phyloP scores from a whole-genome alignment of 1,140 invertebrate genomes.

The Episyrphus balteatus region DNA sequence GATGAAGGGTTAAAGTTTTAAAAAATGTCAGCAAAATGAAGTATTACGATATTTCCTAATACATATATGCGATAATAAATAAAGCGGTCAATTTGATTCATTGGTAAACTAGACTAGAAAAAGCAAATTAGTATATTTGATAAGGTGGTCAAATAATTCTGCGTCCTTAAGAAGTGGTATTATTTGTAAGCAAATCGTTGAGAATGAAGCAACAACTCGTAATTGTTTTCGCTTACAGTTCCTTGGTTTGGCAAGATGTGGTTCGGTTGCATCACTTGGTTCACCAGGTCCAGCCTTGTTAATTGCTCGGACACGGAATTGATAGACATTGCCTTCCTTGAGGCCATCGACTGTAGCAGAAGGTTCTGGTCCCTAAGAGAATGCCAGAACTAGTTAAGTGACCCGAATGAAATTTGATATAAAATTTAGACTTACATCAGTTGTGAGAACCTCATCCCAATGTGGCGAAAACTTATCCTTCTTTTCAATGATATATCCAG shows the following conservation, averaged over 20 bases:
- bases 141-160: too few relatives aligned
- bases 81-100: too few relatives aligned
- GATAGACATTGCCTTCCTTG: constrained; percentile 84
- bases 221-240: constrained; percentile 53
- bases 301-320: constrained; percentile 84
- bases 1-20: too few relatives aligned
- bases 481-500: constrained; percentile 93
- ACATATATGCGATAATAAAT: too few relatives aligned
- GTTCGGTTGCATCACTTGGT: constrained; percentile 77
- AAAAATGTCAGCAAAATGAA: too few relatives aligned
- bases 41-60: too few relatives aligned
- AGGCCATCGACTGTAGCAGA: constrained; percentile 76
- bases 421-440: constrained; percentile 44
- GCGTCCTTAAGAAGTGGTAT: too few relatives aligned
- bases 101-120: too few relatives aligned
- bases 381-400: constrained; percentile 4
- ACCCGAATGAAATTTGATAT: not conserved
- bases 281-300: constrained; percentile 91
- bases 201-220: not conserved
- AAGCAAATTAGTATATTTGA: too few relatives aligned
- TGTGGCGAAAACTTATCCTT: constrained; percentile 80
- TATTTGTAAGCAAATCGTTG: too few relatives aligned
- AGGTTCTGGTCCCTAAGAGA: constrained; percentile 54
- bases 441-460: constrained; percentile 82
- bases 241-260: constrained; percentile 79